These are phyloP conservation scores for Brienomyrus longianalis DNA, from an alignment of 2,113 vertebrate species.

Conservation along the genomic window DNA sequence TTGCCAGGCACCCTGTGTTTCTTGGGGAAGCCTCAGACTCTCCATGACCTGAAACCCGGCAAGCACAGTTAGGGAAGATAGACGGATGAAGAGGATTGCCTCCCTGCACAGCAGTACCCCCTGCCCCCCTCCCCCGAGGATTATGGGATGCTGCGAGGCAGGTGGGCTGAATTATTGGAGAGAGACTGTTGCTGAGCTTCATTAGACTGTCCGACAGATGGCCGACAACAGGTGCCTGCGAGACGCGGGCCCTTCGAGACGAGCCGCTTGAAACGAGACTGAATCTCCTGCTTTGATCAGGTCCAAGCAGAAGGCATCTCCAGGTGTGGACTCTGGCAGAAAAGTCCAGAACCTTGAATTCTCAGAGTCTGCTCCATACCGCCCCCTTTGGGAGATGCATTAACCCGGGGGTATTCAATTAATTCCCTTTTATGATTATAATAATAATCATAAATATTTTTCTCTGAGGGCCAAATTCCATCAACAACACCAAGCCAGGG, in stretches of 20 bases:
- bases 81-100: not conserved
- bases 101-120: not conserved
- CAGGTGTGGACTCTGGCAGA: not conserved
- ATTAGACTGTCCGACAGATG: slow-evolving; percentile 10
- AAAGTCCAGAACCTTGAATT: not conserved
- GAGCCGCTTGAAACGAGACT: not conserved
- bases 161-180: not conserved
- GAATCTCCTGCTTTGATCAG: slow-evolving; percentile 2
- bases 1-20: too few species aligned
- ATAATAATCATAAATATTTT: not conserved
- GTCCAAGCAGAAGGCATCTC: not conserved
- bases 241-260: not conserved
- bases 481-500: not conserved
- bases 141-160: not conserved
- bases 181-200: not conserved
- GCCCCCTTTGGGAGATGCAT: not conserved
- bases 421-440: not conserved
- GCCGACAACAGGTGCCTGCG: not conserved
- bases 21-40: too few species aligned
- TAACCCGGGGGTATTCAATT: not conserved
- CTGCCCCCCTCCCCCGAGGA: not conserved
- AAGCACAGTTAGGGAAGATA: not conserved
- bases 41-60: too few species aligned
- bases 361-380: not conserved
- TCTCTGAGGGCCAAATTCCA: not conserved